phyloP scores from a whole-genome alignment of 2,113 vertebrate species.

The Heterochromis multidens region DNA sequence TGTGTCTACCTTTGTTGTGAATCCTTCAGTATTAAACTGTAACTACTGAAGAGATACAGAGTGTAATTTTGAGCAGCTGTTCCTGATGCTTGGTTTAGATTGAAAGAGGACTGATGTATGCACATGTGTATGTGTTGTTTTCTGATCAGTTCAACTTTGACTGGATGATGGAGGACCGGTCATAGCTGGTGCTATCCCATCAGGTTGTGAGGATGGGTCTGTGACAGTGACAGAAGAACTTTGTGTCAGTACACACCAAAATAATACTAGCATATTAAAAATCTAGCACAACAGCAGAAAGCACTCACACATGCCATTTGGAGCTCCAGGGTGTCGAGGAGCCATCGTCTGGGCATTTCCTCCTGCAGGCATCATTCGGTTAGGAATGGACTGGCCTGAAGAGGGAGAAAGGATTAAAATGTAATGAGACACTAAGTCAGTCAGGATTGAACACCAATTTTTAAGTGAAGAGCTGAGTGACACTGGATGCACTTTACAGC shows the following conservation, averaged over 20 bases:
- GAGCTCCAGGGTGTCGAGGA: slow-evolving; percentile 80
- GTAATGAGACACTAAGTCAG: not conserved
- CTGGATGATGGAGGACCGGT: slow-evolving; percentile 67
- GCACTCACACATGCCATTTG: slow-evolving; percentile 92
- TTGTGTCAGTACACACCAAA: not conserved
- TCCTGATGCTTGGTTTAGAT: not conserved
- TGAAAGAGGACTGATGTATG: not conserved
- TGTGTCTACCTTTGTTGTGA: slow-evolving; percentile 16
- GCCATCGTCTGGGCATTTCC: slow-evolving; percentile 72
- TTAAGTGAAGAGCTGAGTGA: not conserved
- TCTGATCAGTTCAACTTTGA: slow-evolving; percentile 39
- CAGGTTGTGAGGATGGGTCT: slow-evolving; percentile 73
- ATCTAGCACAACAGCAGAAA: not conserved
- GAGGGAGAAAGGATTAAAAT: not conserved
- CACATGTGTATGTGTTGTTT: not conserved
- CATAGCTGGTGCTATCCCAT: slow-evolving; percentile 80
- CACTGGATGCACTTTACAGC: not conserved
- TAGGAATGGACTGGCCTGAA: slow-evolving; percentile 74
- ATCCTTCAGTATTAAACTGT: slow-evolving; percentile 10
- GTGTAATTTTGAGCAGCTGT: not conserved
- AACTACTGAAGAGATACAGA: not conserved
- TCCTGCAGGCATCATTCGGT: slow-evolving; percentile 75
- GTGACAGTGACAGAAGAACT: not conserved
- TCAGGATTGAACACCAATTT: not conserved
- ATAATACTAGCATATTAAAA: not conserved